Percentiles rank a stretch among this genome's conserved stretches.
Evolutionary conservation across 2,888 invertebrate genomes (phyloP).

Genomic region (Hyppa rectilinea): DNA sequence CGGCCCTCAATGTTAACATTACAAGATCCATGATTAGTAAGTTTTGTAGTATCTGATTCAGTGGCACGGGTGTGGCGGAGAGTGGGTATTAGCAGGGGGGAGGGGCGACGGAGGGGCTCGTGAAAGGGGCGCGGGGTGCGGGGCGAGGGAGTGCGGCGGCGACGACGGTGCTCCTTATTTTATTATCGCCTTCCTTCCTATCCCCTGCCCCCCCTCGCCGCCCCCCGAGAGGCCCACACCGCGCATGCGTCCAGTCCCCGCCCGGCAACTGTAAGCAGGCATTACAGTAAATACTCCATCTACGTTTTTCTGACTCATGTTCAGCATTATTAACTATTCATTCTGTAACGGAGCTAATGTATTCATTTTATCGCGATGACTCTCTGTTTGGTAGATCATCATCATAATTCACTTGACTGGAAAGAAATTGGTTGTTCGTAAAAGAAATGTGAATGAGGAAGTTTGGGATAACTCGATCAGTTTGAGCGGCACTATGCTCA

Average conservation of each 20-base stretch:
- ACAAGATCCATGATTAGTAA: constrained; percentile 67
- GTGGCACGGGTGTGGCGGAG: constrained; percentile 63
- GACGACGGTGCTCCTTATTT: constrained; percentile 75
- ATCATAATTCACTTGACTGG: constrained; percentile 9
- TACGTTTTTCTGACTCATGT: constrained; percentile 65
- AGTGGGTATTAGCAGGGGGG: constrained; percentile 25
- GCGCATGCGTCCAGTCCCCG: constrained; percentile 62
- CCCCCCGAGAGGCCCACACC: constrained; percentile 19
- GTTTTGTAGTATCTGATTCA: constrained; percentile 68
- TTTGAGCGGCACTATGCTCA: constrained; percentile 32
- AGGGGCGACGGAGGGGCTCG: constrained; percentile 5
- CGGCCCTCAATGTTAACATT: constrained; percentile 60
- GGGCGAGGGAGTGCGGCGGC: constrained; percentile 52
- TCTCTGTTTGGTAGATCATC: constrained; percentile 14
- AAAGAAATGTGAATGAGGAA: constrained; percentile 33
- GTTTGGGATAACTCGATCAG: constrained; percentile 61
- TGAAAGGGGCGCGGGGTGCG: constrained; percentile 22
- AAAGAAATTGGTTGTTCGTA: constrained; percentile 14
- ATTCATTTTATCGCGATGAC: constrained; percentile 22
- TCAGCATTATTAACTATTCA: constrained; percentile 67
- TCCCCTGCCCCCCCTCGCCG: constrained; percentile 43
- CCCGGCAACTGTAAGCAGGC: constrained; percentile 56
- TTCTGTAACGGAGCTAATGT: constrained; percentile 47
- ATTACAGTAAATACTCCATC: constrained; percentile 60
- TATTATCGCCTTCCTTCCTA: constrained; percentile 78